Conservation (phyloP, 2,113 vertebrate genomes). For the Stegostoma tigrinum region DNA sequence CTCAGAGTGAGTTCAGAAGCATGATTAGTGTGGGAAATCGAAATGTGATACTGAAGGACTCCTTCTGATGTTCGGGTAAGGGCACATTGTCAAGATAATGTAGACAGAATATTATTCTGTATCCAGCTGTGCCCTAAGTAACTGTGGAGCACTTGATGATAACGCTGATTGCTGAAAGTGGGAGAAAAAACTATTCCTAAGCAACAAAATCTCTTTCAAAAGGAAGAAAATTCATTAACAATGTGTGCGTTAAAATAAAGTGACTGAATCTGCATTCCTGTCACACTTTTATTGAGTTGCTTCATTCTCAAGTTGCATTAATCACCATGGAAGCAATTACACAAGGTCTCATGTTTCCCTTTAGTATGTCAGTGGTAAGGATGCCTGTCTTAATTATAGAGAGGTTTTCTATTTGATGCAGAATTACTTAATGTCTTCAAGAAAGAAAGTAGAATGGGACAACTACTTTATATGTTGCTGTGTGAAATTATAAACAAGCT, state of each 20-base stretch:
- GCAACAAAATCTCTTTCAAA: neutral
- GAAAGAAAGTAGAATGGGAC: neutral
- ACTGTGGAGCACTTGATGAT: neutral
- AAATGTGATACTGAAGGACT: constrained; percentile 13
- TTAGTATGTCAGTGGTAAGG: neutral
- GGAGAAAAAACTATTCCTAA: neutral
- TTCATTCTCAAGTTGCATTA: neutral
- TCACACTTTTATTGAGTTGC: neutral
- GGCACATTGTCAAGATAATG: neutral
- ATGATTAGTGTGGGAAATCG: constrained; percentile 16
- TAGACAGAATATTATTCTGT: neutral
- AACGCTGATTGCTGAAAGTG: neutral
- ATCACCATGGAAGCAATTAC: neutral
- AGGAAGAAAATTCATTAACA: neutral
- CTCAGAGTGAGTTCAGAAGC: neutral
- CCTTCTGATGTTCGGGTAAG: neutral
- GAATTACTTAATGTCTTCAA: neutral
- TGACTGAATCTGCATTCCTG: neutral
- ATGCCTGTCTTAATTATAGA: neutral
- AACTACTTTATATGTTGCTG: neutral
- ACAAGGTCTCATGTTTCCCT: neutral
- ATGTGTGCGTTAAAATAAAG: neutral
- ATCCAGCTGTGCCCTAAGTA: neutral
- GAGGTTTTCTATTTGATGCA: neutral
- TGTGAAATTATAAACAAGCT: neutral